A percentile compares a stretch with the other conserved stretches of the same genome.
Evolutionary conservation across 1,140 invertebrate genomes (phyloP).

Genomic region (Catajapyx aquilonaris): DNA sequence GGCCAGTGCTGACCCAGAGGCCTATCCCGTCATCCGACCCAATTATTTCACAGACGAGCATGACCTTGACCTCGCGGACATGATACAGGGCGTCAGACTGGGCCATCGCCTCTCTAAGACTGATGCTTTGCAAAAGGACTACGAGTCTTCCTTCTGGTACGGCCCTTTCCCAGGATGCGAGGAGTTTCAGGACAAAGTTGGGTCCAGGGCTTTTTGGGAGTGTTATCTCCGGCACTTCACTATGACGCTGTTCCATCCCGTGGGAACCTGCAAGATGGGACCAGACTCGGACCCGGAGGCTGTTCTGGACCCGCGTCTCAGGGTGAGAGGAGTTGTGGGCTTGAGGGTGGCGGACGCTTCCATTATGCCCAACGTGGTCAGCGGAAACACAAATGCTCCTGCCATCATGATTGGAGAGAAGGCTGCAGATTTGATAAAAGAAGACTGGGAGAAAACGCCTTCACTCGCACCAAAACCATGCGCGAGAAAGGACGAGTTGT

Average conservation of each 20-base stretch:
- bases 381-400: too few species aligned
- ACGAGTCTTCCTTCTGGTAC: conserved; percentile 49
- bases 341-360: conserved; percentile 22
- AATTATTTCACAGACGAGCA: conserved; percentile 69
- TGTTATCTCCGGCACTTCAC: conserved; percentile 28
- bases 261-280: conserved; percentile 35
- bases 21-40: conserved; percentile 70
- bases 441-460: too few species aligned
- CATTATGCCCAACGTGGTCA: too few species aligned
- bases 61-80: conserved; percentile 45
- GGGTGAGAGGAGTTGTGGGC: conserved; percentile 23
- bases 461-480: too few species aligned
- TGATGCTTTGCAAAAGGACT: conserved; percentile 53
- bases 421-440: too few species aligned
- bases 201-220: conserved; percentile 35
- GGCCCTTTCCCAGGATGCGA: conserved; percentile 63
- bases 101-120: conserved; percentile 57
- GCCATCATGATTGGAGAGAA: too few species aligned
- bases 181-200: conserved; percentile 10
- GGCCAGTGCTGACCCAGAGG: conserved; percentile 50
- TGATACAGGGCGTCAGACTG: conserved; percentile 62
- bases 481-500: too few species aligned
- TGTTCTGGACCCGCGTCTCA: conserved; percentile 29
- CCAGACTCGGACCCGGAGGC: conserved; percentile 22
- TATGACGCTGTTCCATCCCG: conserved; percentile 21